Conservation (phyloP, 2,113 vertebrate species). For the Ifrita kowaldi region DNA sequence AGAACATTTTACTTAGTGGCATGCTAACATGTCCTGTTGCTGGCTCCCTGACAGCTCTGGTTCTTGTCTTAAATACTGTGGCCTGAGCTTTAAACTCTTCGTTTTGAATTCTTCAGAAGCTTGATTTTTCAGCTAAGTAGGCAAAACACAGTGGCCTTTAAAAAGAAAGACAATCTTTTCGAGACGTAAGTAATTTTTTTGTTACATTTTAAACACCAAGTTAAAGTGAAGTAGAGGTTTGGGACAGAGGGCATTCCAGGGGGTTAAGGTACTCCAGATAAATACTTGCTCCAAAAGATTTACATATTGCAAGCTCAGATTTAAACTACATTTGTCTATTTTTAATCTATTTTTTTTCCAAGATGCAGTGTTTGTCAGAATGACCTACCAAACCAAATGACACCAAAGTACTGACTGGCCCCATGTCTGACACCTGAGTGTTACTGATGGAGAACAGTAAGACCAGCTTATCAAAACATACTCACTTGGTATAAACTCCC, state of each 20-base stretch:
- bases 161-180: neutral
- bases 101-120: neutral
- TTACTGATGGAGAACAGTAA: neutral
- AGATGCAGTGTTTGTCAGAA: neutral
- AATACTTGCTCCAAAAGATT: neutral
- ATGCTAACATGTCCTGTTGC: neutral
- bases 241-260: neutral
- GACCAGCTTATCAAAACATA: neutral
- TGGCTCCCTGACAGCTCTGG: neutral
- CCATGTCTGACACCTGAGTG: neutral
- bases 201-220: neutral
- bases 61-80: neutral
- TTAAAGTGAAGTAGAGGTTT: neutral
- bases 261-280: neutral
- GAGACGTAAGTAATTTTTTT: neutral
- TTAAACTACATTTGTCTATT: neutral
- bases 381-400: neutral
- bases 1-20: neutral
- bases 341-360: neutral
- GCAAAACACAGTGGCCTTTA: neutral
- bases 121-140: neutral
- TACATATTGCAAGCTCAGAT: neutral
- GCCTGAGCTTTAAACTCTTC: neutral
- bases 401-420: neutral
- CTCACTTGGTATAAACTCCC: neutral